Evolutionary conservation across 2,113 vertebrate genomes (phyloP), one percentile per base, ranked within the genome.

Genomic region (Phasianus colchicus): DNA sequence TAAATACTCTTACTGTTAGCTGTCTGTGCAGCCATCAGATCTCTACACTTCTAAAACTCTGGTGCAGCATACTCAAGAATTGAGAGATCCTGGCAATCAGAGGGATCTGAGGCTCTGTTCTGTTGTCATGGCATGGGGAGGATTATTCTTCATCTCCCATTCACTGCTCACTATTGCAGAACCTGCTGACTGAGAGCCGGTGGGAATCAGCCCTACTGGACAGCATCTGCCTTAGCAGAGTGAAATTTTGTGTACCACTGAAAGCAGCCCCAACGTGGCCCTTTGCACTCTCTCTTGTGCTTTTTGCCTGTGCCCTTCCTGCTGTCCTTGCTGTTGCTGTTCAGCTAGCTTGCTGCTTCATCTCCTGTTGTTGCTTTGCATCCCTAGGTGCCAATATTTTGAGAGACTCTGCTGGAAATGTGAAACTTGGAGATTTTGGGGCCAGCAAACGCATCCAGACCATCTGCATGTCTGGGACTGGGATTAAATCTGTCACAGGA

Each of bases 391-490:
- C 99, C 95, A 99, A 99, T 97, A 99, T 99, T 96, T 96, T 99
- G 96, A 98, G 99, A 95, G 99, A 99, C 96, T 99, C 98, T 52
- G 98, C 98, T 20, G 99, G 99, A 95, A 99, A 99, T 74, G 98
- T 99, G 86, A 99, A 99, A 96, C 98, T 99, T 42, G 99, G 99
- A 92, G 99, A 99, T 95, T 99, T 99, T 66, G 99, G 99, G 58
- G 99, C 99, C 96, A 99, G 99, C 97, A 99, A 99, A 97, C 98
- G 99, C 55, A 99, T 99, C 96, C 99, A 99, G 97, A 99, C 99
- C 83, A 99, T 99, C 97, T 99, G 98, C 95, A 99, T 99, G 98
- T 99, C 99, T 75, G 99, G 99, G 57, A 99, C 98, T 9, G 98
- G 99, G 50, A 99, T 99, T 96, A 99, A 99, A 96, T 99, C 99